Evolutionary conservation across 1,140 invertebrate genomes (phyloP).

Genomic region (Meteorus sp.): DNA sequence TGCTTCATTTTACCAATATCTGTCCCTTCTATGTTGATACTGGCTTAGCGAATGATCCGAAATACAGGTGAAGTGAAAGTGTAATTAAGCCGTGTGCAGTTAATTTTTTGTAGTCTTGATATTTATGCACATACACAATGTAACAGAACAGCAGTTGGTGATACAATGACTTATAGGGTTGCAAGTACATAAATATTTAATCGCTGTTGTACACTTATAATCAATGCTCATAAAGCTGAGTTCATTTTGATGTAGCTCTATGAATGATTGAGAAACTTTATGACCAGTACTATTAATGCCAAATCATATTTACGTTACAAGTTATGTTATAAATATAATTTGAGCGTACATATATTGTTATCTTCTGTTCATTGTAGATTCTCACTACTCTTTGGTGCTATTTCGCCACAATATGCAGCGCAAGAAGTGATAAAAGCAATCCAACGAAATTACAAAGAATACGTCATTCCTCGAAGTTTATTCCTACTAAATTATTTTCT

Average conservation of each 20-base stretch:
- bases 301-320: not conserved
- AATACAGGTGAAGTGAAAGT: conserved; percentile 40
- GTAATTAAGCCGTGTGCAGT: conserved; percentile 3
- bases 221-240: too few relatives aligned
- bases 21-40: conserved; percentile 49
- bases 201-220: too few relatives aligned
- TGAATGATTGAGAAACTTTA: too few relatives aligned
- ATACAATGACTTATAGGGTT: not conserved
- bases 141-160: not conserved
- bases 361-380: conserved; percentile 35
- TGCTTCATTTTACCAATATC: conserved; percentile 44
- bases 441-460: conserved; percentile 44
- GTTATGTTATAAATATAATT: conserved; percentile 5
- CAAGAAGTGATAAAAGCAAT: conserved; percentile 41
- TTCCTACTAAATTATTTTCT: conserved; percentile 34
- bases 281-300: too few relatives aligned
- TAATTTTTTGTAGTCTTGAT: conserved; percentile 13
- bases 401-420: conserved; percentile 40
- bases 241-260: too few relatives aligned
- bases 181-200: conserved; percentile 1
- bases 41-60: conserved; percentile 40
- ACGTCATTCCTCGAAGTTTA: conserved; percentile 44
- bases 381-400: conserved; percentile 40
- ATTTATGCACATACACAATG: not conserved
- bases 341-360: not conserved